Base-by-base conservation (phyloP, 2,888 invertebrate genomes). In the Drosophila heteroneura region DNA sequence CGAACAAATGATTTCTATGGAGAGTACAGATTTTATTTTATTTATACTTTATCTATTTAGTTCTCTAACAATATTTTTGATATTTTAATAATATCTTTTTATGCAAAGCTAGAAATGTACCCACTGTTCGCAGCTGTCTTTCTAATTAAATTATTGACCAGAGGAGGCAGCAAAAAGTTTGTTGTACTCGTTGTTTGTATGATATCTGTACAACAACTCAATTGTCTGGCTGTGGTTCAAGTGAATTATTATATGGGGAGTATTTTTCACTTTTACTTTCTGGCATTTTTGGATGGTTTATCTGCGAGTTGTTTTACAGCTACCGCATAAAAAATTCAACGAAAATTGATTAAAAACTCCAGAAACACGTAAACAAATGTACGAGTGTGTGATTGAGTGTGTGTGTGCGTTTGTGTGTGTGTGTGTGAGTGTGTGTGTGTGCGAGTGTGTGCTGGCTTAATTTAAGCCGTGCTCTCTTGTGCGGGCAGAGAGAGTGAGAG, bases 301-400 rank as follows among this genome's bases (percentile, higher is more conserved):
- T 87, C 87, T 75, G 78, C 63, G 69, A 62, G 69, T 74, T 69
- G 74, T 86, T 86, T 84, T 79, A 81, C 80, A 83, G 83, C 78
- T 76, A 79, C 75, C 75, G 76, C 76, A 89, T 90, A 60, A 87
- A 90, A 89, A 88, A 90, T 90, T 82, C 85, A 83, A 81, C 79
- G 75, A 80, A 91, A 84, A 89, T 88, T 88, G 85, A 89, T 82
- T 82, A 90, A 88, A 83, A 89, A 86, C 78, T 83, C 79, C 76
- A 82, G 79, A 79, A 73, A 72, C 74, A 75, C 69, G 62, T 54
- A 73, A 79, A 72, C 71, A 76, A 82, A 82, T 67, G 69, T 72
- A 51, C 69, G 56, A 58, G 62, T 72, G 82, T 69, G 58, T 53
- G 19, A 63, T 66, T 53, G 68, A 53, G 74, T 35, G 52, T 59